Conservation (phyloP, 2,888 invertebrate species). For the Acleris cristana region DNA sequence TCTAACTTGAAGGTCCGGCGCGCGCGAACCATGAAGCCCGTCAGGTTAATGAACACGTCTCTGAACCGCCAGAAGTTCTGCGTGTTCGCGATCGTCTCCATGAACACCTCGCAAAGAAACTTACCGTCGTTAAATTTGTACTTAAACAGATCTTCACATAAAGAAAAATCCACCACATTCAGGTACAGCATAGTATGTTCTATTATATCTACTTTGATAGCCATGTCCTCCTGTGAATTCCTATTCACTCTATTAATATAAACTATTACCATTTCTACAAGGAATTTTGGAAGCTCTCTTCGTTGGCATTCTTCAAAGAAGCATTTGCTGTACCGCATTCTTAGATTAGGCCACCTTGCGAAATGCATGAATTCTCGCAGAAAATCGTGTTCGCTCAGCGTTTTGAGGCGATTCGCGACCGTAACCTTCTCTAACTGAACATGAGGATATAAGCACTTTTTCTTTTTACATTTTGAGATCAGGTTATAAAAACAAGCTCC, state of each 20-base stretch:
- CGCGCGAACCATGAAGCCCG: slow-evolving; percentile 53
- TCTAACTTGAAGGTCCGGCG: slow-evolving; percentile 49
- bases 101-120: slow-evolving; percentile 59
- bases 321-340: slow-evolving; percentile 51
- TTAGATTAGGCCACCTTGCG: slow-evolving; percentile 45
- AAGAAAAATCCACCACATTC: slow-evolving; percentile 52
- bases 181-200: slow-evolving; percentile 61
- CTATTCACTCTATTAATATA: slow-evolving; percentile 45
- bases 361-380: slow-evolving; percentile 60
- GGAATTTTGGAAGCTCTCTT: slow-evolving; percentile 54
- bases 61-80: slow-evolving; percentile 73
- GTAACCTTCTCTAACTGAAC: slow-evolving; percentile 29
- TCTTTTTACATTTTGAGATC: slow-evolving; percentile 51
- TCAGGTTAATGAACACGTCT: slow-evolving; percentile 60
- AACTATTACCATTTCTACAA: slow-evolving; percentile 64
- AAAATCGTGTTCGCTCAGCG: slow-evolving; percentile 50
- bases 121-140: slow-evolving; percentile 36
- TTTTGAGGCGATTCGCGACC: slow-evolving; percentile 43
- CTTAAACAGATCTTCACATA: slow-evolving; percentile 55
- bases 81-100: slow-evolving; percentile 60
- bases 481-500: slow-evolving; percentile 62
- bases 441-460: slow-evolving; percentile 56
- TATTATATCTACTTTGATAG: slow-evolving; percentile 45
- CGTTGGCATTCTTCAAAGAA: slow-evolving; percentile 57
- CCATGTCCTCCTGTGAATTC: slow-evolving; percentile 42